Conservation (phyloP, 2,888 invertebrate species). For the Pseudococcus viburni region DNA sequence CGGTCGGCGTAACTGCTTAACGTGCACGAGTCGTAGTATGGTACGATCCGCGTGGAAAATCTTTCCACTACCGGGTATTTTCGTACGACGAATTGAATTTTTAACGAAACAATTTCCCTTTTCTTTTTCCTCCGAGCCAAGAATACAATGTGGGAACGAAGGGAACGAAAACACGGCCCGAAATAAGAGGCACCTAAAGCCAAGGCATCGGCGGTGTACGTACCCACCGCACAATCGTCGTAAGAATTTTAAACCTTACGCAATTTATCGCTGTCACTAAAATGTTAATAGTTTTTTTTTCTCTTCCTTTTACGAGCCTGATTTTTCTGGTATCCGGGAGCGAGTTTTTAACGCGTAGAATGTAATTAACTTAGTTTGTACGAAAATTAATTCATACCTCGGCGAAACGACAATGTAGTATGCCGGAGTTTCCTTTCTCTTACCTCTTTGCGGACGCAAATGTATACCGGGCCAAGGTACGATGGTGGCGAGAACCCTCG, state of each 20-base stretch:
- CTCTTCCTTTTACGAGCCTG: neutral
- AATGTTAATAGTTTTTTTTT: constrained; percentile 33
- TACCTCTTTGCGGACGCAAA: neutral
- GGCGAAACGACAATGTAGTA: constrained; percentile 48
- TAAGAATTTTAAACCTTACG: constrained; percentile 42
- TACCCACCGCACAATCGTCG: neutral
- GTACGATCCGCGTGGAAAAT: neutral
- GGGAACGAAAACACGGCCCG: neutral
- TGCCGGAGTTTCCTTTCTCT: neutral
- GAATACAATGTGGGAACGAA: too few relatives aligned
- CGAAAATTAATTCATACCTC: constrained; percentile 54
- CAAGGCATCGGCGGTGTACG: neutral
- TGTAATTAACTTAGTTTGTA: constrained; percentile 52
- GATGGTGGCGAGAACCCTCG: neutral
- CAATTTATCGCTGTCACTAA: constrained; percentile 54
- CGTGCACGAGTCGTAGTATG: neutral
- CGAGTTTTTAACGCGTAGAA: constrained; percentile 48
- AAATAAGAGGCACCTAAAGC: neutral
- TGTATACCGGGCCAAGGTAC: neutral
- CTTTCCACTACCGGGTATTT: neutral
- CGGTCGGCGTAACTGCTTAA: neutral
- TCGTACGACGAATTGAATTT: constrained; percentile 25
- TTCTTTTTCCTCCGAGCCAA: neutral
- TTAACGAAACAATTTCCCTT: neutral
- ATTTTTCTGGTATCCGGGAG: neutral